Percentiles rank a stretch among this genome's conserved stretches.
These are phyloP conservation scores for Disparrhopalites patrizii DNA, from an alignment of 2,888 invertebrate species.

Conservation along the genomic window DNA sequence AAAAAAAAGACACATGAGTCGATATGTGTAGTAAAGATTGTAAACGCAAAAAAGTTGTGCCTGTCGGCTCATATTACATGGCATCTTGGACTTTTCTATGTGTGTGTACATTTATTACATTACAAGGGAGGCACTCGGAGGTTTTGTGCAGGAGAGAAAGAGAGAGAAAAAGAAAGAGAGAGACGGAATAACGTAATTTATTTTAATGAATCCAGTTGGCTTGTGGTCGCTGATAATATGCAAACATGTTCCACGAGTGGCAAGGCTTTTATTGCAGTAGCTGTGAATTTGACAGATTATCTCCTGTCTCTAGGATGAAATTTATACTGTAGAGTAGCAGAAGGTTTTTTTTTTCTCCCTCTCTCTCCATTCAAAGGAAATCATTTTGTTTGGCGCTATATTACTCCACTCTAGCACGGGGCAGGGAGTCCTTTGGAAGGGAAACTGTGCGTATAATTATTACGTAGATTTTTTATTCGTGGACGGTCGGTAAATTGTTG, in stretches of 20 bases:
- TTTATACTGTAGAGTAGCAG: no score
- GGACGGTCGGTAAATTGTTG: no score
- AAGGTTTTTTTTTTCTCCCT: slow-evolving; percentile 1
- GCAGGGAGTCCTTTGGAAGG: no score
- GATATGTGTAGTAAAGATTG: neutral
- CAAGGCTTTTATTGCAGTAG: slow-evolving; percentile 7
- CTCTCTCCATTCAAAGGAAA: neutral
- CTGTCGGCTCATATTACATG: slow-evolving; percentile 2
- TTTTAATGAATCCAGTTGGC: slow-evolving; percentile 8
- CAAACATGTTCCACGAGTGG: slow-evolving; percentile 7
- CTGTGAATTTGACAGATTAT: slow-evolving; percentile 5
- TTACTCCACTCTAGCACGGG: no score
- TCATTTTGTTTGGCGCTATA: no score
- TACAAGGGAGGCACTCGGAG: neutral
- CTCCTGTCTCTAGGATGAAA: neutral
- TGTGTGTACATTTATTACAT: neutral
- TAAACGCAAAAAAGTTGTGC: neutral
- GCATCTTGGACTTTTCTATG: neutral
- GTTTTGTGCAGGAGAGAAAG: no score
- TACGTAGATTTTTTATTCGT: no score
- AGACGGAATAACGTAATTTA: slow-evolving; percentile 1
- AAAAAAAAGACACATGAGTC: neutral
- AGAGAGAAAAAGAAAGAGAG: no score
- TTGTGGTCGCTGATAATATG: slow-evolving; percentile 3
- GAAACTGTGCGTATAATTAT: no score